A percentile compares a stretch with the other conserved stretches of the same genome.
These are phyloP conservation scores for Tenodera sinensis DNA, from an alignment of 2,888 invertebrate species.

Conservation along the genomic window DNA sequence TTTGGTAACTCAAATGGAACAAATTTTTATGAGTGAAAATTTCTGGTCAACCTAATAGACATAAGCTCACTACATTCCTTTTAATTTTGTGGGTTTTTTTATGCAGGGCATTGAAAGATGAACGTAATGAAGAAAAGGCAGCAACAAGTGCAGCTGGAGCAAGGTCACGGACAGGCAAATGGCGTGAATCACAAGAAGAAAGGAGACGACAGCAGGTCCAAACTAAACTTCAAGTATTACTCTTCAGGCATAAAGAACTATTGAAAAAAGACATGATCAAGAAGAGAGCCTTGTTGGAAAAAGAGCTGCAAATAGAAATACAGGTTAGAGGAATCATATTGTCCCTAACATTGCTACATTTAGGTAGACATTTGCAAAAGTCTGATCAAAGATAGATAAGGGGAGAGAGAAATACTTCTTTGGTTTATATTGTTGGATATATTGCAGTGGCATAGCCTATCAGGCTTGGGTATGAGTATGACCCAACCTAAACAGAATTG, in stretches of 20 bases:
- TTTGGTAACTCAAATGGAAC: too few relatives aligned
- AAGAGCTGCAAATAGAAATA: conserved; percentile 85
- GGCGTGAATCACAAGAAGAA: conserved; percentile 49
- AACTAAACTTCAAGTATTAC: conserved; percentile 64
- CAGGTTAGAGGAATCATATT: conserved; percentile 52
- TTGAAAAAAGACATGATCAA: conserved; percentile 91
- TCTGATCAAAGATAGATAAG: too few relatives aligned
- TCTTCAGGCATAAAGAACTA: conserved; percentile 85
- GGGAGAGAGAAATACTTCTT: too few relatives aligned
- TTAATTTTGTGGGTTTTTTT: neutral
- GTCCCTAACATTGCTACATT: neutral
- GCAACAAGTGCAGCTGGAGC: neutral
- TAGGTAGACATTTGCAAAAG: too few relatives aligned
- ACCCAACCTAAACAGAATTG: too few relatives aligned
- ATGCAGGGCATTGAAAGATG: neutral
- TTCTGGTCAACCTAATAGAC: too few relatives aligned
- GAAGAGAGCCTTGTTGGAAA: conserved; percentile 83
- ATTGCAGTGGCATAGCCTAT: too few relatives aligned
- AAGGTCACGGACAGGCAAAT: conserved; percentile 41
- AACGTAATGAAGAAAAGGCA: conserved; percentile 12
- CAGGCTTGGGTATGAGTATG: too few relatives aligned
- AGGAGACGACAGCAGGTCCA: conserved; percentile 52
- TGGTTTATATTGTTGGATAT: neutral
- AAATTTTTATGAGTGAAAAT: too few relatives aligned
- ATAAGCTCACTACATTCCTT: neutral